Evolutionary conservation across 2,113 vertebrate species (phyloP).

Genomic region (Propithecus coquereli): DNA sequence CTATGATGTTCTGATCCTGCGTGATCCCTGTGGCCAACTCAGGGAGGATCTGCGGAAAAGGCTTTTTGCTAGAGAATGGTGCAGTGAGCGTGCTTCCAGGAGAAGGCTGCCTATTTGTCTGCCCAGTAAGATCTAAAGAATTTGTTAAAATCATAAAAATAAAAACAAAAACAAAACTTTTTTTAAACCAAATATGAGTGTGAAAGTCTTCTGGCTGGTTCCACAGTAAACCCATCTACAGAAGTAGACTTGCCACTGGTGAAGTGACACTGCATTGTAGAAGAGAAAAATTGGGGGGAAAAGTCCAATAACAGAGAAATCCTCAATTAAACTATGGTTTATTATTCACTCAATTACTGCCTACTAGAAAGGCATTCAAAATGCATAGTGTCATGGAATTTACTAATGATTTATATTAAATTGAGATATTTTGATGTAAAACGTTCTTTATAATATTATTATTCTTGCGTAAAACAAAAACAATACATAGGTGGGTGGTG

Average conservation of each 20-base stretch:
- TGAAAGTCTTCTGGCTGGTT: neutral
- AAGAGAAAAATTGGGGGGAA: neutral
- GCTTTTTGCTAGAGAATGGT: rapidly evolving
- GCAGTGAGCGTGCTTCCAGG: rapidly evolving
- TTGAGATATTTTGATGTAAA: neutral
- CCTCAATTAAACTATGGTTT: neutral
- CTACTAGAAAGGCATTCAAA: neutral
- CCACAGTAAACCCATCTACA: neutral
- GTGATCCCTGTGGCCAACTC: rapidly evolving
- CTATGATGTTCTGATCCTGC: rapidly evolving
- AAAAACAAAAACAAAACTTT: neutral
- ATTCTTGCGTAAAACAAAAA: neutral
- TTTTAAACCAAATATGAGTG: neutral
- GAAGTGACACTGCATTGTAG: neutral
- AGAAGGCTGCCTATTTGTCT: neutral
- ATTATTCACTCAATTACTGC: neutral
- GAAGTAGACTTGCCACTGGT: neutral
- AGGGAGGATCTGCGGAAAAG: neutral
- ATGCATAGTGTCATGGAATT: rapidly evolving
- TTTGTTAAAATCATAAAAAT: neutral
- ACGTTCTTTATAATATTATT: neutral
- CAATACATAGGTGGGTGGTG: rapidly evolving
- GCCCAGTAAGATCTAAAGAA: neutral
- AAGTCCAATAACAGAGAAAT: neutral
- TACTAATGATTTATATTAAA: neutral